Evolutionary conservation across 2,113 vertebrate species (phyloP).

Genomic region (Trogon surrucura): DNA sequence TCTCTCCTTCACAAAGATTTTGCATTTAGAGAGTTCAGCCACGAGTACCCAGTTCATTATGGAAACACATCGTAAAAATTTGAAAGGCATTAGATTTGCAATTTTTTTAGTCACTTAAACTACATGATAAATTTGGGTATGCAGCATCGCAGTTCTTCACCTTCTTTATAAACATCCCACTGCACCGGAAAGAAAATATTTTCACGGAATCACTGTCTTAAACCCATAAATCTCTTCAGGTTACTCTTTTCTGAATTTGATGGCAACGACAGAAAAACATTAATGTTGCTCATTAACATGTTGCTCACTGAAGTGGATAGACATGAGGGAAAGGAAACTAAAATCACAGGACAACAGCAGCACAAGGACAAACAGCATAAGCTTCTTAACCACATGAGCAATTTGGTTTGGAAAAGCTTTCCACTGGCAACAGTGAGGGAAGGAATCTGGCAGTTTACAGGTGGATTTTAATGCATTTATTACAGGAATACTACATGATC

Average conservation of each 20-base stretch:
- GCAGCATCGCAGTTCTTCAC: not conserved
- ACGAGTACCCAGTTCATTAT: not conserved
- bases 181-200: not conserved
- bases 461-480: not conserved
- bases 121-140: not conserved
- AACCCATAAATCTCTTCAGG: not conserved
- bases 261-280: not conserved
- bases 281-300: not conserved
- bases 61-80: not conserved
- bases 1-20: not conserved
- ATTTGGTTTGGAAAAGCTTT: not conserved
- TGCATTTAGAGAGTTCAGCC: not conserved
- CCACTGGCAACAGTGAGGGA: not conserved
- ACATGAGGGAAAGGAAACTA: not conserved
- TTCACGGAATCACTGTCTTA: not conserved
- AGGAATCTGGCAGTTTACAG: not conserved
- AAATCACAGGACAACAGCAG: not conserved
- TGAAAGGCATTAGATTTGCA: not conserved
- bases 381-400: not conserved
- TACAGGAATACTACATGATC: not conserved
- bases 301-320: fast-evolving
- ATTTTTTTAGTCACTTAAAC: not conserved
- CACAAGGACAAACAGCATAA: not conserved
- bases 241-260: not conserved
- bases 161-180: not conserved